Evolutionary conservation across 2,797 vertebrate species (phyloP).

Genomic region (Girardinus metallicus): DNA sequence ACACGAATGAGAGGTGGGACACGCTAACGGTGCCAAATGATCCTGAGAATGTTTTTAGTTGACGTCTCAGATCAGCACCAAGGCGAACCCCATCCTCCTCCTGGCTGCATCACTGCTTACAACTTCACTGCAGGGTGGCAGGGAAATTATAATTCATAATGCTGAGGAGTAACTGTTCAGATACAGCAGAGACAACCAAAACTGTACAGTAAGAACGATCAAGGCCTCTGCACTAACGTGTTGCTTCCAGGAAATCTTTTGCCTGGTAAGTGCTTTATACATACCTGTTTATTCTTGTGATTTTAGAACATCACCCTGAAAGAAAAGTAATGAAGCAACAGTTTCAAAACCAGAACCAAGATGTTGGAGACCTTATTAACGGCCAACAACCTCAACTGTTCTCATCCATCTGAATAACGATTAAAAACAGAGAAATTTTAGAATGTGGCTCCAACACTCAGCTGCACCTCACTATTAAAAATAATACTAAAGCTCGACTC

Average conservation of each 20-base stretch:
- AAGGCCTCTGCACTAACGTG: neutral
- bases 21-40: neutral
- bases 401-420: slow-evolving; percentile 9
- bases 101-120: neutral
- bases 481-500: too few relatives aligned
- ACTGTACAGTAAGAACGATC: neutral
- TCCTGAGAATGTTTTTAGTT: neutral
- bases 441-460: neutral
- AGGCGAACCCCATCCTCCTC: neutral
- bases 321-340: neutral
- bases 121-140: neutral
- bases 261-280: neutral
- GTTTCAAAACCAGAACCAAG: slow-evolving; percentile 9
- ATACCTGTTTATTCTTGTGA: neutral
- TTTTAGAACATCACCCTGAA: neutral
- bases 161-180: neutral
- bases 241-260: neutral
- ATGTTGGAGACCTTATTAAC: slow-evolving; percentile 25
- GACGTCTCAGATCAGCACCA: neutral
- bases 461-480: neutral
- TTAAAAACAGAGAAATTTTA: neutral
- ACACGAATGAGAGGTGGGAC: neutral
- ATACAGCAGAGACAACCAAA: neutral
- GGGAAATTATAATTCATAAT: neutral
- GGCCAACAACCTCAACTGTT: slow-evolving; percentile 4